phyloP scores from a whole-genome alignment of 2,113 vertebrate species.

The Xenopus laevis region DNA sequence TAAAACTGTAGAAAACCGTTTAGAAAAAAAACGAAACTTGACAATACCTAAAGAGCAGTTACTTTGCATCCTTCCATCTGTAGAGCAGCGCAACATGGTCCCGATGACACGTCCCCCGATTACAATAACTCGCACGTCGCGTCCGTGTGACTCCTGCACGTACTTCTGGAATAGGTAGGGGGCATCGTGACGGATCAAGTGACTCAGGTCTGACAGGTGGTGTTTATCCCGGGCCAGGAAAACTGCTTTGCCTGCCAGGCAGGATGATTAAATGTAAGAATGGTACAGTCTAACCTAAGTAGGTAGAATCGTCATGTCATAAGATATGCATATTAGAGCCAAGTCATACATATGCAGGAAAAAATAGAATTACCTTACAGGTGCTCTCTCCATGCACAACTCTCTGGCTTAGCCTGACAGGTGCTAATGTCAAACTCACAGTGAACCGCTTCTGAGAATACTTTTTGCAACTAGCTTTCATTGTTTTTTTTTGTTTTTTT shows the following conservation, averaged over 20 bases:
- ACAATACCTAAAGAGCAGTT: conserved; percentile 76
- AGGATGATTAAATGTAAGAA: conserved; percentile 6
- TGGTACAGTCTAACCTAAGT: conserved; percentile 19
- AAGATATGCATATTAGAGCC: neutral
- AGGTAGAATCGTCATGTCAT: neutral
- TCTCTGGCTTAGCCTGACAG: no score
- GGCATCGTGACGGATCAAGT: conserved; percentile 75
- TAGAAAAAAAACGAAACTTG: neutral
- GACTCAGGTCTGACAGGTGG: conserved; percentile 73
- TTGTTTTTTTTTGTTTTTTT: no score
- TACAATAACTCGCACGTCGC: conserved; percentile 75
- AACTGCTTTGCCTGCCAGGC: conserved; percentile 71
- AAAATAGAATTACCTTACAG: neutral
- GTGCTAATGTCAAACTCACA: no score
- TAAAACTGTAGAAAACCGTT: no score
- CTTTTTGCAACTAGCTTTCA: no score
- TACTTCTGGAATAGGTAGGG: conserved; percentile 79
- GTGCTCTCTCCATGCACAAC: no score
- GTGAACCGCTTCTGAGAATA: no score
- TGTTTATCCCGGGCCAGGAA: conserved; percentile 78
- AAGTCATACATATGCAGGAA: conserved; percentile 14
- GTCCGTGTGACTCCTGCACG: conserved; percentile 72
- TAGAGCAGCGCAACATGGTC: conserved; percentile 77
- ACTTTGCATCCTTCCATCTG: conserved; percentile 78
- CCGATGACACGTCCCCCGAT: conserved; percentile 76